Conservation (phyloP, 2,797 vertebrate species). For the Sebastiscus tertius region DNA sequence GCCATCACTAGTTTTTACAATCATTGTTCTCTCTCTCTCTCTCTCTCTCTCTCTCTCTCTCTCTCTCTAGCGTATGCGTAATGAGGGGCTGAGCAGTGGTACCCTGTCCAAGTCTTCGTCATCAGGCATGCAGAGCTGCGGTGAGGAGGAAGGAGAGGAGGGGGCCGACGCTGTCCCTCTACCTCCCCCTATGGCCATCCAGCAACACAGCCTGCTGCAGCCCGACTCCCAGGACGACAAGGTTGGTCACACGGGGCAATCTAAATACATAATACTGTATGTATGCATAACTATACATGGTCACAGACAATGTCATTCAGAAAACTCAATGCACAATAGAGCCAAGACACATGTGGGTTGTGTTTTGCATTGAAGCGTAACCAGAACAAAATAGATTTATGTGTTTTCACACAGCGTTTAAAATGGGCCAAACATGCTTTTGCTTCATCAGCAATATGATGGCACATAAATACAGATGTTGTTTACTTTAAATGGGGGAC, state of each 20-base stretch:
- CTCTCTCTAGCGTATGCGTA: constrained; percentile 88
- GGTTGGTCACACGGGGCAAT: constrained; percentile 77
- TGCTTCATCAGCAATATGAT: neutral
- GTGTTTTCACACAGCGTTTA: neutral
- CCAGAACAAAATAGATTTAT: neutral
- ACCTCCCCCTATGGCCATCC: constrained; percentile 98
- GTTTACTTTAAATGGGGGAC: neutral
- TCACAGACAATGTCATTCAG: neutral
- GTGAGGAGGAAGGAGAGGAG: constrained; percentile 97
- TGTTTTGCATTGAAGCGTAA: neutral
- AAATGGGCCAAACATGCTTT: neutral
- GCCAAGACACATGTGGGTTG: neutral
- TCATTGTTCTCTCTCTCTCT: neutral
- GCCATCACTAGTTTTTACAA: rapidly evolving
- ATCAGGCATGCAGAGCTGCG: constrained; percentile 98
- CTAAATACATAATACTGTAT: neutral
- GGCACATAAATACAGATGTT: neutral
- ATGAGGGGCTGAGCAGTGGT: constrained; percentile 96
- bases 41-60: neutral
- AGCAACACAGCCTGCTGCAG: constrained; percentile 98
- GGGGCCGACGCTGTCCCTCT: constrained; percentile 92
- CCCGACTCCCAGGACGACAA: constrained; percentile 97
- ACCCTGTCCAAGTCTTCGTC: constrained; percentile 98
- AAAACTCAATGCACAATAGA: neutral
- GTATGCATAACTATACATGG: no score